A percentile compares a stretch with the other conserved stretches of the same genome.
Conservation (phyloP, 2,797 vertebrate species). For the Pelodytes ibericus region DNA sequence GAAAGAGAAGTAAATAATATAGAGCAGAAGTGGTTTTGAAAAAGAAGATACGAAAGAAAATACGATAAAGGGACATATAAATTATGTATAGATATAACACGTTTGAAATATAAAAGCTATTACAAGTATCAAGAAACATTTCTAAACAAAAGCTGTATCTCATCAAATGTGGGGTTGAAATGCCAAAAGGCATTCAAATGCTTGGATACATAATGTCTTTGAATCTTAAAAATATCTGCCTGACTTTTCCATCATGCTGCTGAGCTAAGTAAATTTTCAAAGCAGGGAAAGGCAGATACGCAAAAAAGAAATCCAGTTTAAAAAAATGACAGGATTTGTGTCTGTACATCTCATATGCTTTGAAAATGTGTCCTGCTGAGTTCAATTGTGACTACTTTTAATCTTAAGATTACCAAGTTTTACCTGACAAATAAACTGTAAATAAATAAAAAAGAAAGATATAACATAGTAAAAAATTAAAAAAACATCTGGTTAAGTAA, state of each 20-base stretch:
- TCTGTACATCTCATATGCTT: slow-evolving; percentile 27
- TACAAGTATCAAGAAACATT: not conserved
- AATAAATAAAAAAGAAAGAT: slow-evolving; percentile 33
- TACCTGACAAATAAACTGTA: slow-evolving; percentile 11
- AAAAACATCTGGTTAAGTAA: no score
- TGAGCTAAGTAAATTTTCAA: slow-evolving; percentile 40
- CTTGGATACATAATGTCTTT: not conserved
- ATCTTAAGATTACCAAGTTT: slow-evolving; percentile 28
- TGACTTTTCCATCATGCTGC: slow-evolving; percentile 25
- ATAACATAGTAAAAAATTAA: not conserved
- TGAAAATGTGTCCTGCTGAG: slow-evolving; percentile 50
- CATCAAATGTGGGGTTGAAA: slow-evolving; percentile 3
- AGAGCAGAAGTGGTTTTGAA: no score
- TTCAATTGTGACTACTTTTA: slow-evolving; percentile 51
- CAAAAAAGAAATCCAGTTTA: slow-evolving; percentile 39
- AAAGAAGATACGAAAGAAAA: no score
- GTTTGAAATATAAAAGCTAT: not conserved
- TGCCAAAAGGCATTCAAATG: slow-evolving; percentile 11
- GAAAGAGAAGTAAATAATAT: no score
- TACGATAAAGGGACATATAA: not conserved
- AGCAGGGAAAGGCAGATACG: slow-evolving; percentile 28
- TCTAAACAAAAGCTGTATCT: not conserved
- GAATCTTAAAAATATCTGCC: slow-evolving; percentile 10
- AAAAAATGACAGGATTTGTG: slow-evolving; percentile 51
- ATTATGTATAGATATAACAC: not conserved